A percentile compares a stretch with the other conserved stretches of the same genome.
Evolutionary conservation across 2,797 vertebrate genomes (phyloP).

Genomic region (Galagoides demidoff): DNA sequence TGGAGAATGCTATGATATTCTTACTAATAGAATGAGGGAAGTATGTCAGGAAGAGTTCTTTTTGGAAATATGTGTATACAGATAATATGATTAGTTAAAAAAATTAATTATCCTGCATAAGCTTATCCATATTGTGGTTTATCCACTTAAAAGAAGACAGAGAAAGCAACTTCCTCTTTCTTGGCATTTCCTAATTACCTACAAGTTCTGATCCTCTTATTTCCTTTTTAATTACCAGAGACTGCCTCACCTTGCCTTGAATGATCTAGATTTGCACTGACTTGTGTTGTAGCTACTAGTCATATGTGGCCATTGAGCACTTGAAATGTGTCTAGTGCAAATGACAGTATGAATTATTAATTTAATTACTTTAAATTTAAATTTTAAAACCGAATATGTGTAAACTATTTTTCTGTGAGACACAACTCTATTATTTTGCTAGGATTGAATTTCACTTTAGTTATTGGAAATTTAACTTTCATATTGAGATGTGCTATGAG

Average conservation of each 20-base stretch:
- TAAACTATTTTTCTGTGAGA: conserved; percentile 49
- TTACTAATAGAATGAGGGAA: background rate
- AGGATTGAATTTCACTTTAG: conserved; percentile 59
- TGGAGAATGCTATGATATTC: conserved; percentile 18
- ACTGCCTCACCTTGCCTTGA: background rate
- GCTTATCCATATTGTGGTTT: conserved; percentile 30
- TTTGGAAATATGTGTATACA: conserved; percentile 10
- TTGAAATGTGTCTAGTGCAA: conserved; percentile 29
- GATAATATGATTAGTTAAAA: conserved; percentile 22
- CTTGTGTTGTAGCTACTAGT: background rate
- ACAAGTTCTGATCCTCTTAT: background rate
- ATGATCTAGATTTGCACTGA: background rate
- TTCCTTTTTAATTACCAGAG: conserved; percentile 6
- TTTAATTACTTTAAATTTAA: conserved; percentile 18
- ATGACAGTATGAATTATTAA: conserved; percentile 20
- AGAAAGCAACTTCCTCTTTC: background rate
- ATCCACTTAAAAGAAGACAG: background rate
- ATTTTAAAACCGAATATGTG: background rate
- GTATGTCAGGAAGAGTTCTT: background rate
- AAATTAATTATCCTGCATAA: conserved; percentile 25
- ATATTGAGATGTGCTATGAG: background rate
- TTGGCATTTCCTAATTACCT: conserved; percentile 38
- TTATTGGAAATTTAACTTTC: background rate
- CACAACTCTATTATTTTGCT: background rate
- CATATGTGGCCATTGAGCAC: background rate